A percentile compares a stretch with the other conserved stretches of the same genome.
phyloP scores from a whole-genome alignment of 2,797 vertebrate genomes.

The Melanotaenia parkinsoni region DNA sequence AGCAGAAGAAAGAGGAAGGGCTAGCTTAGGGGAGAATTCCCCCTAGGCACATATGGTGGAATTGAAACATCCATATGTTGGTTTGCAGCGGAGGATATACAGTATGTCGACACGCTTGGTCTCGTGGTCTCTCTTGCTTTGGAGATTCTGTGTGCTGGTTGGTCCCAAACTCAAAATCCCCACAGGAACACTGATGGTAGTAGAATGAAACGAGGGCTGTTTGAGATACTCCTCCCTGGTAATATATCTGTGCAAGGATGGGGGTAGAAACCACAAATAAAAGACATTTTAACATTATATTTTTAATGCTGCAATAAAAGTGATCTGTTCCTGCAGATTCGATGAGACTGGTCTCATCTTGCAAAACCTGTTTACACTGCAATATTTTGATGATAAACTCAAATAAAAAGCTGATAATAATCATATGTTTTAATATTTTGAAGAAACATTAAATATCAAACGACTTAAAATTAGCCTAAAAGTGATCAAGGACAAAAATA shows the following conservation, averaged over 20 bases:
- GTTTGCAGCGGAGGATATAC: slow-evolving; percentile 50
- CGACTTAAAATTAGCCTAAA: too few species aligned
- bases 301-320: neutral
- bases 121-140: slow-evolving; percentile 30
- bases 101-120: slow-evolving; percentile 37
- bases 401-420: too few species aligned
- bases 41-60: slow-evolving; percentile 60
- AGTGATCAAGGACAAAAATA: too few species aligned
- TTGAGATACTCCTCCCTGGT: slow-evolving; percentile 17
- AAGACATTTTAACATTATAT: too few species aligned
- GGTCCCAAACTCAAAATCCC: slow-evolving; percentile 40
- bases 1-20: slow-evolving; percentile 66
- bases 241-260: neutral
- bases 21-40: slow-evolving; percentile 64
- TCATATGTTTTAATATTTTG: too few species aligned
- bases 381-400: too few species aligned
- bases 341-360: neutral
- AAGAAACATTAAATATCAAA: too few species aligned
- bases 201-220: slow-evolving; percentile 15
- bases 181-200: slow-evolving; percentile 25
- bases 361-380: too few species aligned
- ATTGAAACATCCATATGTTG: slow-evolving; percentile 67
- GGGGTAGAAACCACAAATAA: neutral
- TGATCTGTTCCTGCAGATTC: neutral
- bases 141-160: slow-evolving; percentile 40